phyloP scores from a whole-genome alignment of 2,113 vertebrate species.

The Abramis brama region DNA sequence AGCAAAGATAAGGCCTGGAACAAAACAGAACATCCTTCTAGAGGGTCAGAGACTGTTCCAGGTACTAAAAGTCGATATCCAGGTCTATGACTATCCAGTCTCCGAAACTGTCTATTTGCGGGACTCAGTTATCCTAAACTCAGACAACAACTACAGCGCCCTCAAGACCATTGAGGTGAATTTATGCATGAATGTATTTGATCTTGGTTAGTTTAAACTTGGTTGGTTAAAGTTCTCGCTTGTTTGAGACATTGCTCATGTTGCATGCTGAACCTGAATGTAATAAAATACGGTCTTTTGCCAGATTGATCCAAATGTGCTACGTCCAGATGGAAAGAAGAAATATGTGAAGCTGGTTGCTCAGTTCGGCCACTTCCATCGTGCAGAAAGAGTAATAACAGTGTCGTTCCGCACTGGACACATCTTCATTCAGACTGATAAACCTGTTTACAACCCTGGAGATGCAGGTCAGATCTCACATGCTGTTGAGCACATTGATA shows the following conservation, averaged over 20 bases:
- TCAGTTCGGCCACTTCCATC: constrained; percentile 51
- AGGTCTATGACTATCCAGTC: constrained; percentile 53
- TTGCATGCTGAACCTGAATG: neutral
- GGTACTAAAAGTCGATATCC: constrained; percentile 55
- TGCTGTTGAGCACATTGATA: neutral
- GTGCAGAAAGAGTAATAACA: constrained; percentile 50
- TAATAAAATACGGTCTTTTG: neutral
- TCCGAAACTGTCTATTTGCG: constrained; percentile 28
- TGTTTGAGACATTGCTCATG: neutral
- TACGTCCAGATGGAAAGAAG: constrained; percentile 61
- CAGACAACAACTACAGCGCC: constrained; percentile 55
- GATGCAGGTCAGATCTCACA: constrained; percentile 64
- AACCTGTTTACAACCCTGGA: constrained; percentile 77
- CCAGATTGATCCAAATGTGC: constrained; percentile 65
- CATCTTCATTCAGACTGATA: constrained; percentile 80
- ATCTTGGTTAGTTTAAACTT: neutral
- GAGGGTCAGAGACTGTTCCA: constrained; percentile 44
- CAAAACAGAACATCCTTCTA: constrained; percentile 71
- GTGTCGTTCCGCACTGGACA: constrained; percentile 74
- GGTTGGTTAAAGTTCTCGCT: neutral
- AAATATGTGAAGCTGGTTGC: constrained; percentile 69
- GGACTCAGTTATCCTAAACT: constrained; percentile 56
- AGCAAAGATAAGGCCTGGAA: constrained; percentile 68
- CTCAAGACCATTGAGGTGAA: constrained; percentile 69
- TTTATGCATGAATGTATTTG: neutral